Evolutionary conservation across 92 coral and sea anemone genomes (phyloP).

Genomic region (Hydrozoanthus gracilis): DNA sequence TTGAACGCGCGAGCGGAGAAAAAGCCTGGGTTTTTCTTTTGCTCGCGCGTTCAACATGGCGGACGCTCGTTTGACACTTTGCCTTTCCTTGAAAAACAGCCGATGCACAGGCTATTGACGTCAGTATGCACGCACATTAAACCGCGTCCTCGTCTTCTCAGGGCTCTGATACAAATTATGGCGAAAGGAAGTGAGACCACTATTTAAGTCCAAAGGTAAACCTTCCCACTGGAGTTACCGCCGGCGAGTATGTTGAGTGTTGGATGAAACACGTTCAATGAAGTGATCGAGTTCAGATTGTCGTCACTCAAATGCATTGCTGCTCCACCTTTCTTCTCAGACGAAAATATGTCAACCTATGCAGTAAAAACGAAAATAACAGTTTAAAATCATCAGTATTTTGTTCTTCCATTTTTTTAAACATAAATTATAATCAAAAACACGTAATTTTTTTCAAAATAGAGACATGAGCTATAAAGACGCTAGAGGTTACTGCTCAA

Average conservation of each 20-base stretch:
- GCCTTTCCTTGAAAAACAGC: too few relatives aligned
- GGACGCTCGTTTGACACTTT: too few relatives aligned
- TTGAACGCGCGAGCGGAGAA: too few relatives aligned
- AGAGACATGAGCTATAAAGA: too few relatives aligned
- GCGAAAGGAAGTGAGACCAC: neutral
- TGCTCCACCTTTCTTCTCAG: conserved; percentile 64
- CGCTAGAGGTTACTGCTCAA: too few relatives aligned
- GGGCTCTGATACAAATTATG: neutral
- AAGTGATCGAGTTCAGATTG: conserved; percentile 82
- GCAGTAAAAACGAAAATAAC: neutral
- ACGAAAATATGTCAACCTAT: conserved; percentile 86
- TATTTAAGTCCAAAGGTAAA: conserved; percentile 83
- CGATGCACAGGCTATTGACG: too few relatives aligned
- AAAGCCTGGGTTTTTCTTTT: too few relatives aligned
- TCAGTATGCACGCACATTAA: too few relatives aligned
- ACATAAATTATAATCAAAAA: conserved; percentile 55
- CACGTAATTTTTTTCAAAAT: too few relatives aligned
- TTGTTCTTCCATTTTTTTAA: conserved; percentile 84
- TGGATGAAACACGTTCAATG: conserved; percentile 88
- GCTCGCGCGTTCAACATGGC: too few relatives aligned
- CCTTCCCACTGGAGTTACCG: conserved; percentile 97
- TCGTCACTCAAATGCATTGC: conserved; percentile 71
- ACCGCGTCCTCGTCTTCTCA: too few relatives aligned
- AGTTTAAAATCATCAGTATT: conserved; percentile 61
- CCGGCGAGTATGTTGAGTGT: conserved; percentile 82